Conservation (phyloP, 2,797 vertebrate species). For the Rallus crepitans region DNA sequence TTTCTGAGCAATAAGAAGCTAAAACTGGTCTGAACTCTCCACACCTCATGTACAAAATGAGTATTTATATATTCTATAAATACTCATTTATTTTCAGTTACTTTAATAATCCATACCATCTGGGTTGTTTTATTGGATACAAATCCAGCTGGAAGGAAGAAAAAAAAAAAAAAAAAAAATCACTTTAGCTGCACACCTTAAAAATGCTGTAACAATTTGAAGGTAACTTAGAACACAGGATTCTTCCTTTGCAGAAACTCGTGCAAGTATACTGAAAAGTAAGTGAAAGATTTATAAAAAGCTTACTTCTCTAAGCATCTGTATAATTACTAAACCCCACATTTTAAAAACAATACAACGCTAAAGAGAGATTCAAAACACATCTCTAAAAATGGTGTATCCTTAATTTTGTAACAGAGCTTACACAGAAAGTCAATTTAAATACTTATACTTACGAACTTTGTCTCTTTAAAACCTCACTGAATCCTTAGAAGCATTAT, state of each 20-base stretch:
- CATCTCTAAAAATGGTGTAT: not conserved
- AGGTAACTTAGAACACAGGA: not conserved
- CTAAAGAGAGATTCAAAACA: not conserved
- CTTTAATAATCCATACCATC: slow-evolving; percentile 5
- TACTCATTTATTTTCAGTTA: not conserved
- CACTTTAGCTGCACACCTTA: not conserved
- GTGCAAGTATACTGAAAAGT: not conserved
- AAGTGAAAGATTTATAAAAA: not conserved
- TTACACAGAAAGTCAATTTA: slow-evolving; percentile 52
- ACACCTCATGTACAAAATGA: not conserved
- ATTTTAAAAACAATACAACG: not conserved
- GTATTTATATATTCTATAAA: not conserved
- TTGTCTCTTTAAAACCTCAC: slow-evolving; percentile 58
- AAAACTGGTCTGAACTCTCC: not conserved
- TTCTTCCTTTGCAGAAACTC: not conserved
- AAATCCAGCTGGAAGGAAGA: slow-evolving; percentile 11
- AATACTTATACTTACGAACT: slow-evolving; percentile 67
- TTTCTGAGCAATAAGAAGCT: not conserved
- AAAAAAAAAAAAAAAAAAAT: not conserved
- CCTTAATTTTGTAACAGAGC: not conserved
- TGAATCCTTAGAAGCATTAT: slow-evolving; percentile 56
- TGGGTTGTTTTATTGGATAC: not conserved
- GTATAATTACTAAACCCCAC: not conserved
- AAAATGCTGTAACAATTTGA: not conserved
- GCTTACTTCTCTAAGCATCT: not conserved